Conservation (phyloP, 2,797 vertebrate species). For the Hydrolagus colliei region DNA sequence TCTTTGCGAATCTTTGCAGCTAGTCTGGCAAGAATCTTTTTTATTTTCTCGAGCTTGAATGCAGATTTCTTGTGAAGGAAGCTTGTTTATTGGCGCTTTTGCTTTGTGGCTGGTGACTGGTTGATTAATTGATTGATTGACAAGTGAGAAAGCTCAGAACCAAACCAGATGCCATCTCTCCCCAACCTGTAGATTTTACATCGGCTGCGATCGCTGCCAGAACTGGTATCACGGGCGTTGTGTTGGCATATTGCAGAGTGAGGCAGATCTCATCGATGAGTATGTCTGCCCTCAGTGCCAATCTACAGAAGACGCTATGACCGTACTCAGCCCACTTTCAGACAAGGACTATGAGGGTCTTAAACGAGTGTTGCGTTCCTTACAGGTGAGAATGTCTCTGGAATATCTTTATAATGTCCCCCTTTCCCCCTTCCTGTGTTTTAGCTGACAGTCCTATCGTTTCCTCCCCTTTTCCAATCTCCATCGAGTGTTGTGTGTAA, state of each 20-base stretch:
- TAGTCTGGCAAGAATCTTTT: background rate
- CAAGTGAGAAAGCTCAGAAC: background rate
- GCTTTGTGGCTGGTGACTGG: background rate
- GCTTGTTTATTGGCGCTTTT: background rate
- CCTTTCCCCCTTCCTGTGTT: background rate
- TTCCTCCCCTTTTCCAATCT: background rate
- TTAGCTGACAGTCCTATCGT: background rate
- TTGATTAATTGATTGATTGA: background rate
- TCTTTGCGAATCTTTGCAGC: background rate
- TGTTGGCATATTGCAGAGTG: constrained; percentile 92
- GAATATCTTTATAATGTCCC: background rate
- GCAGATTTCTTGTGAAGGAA: too few species aligned
- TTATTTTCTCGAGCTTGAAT: background rate
- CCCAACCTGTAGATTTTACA: constrained; percentile 81
- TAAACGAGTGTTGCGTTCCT: constrained; percentile 82
- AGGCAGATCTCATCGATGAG: constrained; percentile 91
- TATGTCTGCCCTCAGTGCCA: constrained; percentile 97
- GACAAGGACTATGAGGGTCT: constrained; percentile 93
- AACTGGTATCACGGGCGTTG: constrained; percentile 98
- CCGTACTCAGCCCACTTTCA: constrained; percentile 86
- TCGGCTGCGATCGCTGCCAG: constrained; percentile 95
- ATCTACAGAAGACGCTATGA: constrained; percentile 97
- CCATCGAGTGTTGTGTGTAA: background rate
- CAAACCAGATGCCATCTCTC: constrained; percentile 35
- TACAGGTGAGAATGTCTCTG: constrained; percentile 67